These are phyloP conservation scores for Casuarius casuarius DNA, from an alignment of 2,113 vertebrate genomes.

Conservation along the genomic window DNA sequence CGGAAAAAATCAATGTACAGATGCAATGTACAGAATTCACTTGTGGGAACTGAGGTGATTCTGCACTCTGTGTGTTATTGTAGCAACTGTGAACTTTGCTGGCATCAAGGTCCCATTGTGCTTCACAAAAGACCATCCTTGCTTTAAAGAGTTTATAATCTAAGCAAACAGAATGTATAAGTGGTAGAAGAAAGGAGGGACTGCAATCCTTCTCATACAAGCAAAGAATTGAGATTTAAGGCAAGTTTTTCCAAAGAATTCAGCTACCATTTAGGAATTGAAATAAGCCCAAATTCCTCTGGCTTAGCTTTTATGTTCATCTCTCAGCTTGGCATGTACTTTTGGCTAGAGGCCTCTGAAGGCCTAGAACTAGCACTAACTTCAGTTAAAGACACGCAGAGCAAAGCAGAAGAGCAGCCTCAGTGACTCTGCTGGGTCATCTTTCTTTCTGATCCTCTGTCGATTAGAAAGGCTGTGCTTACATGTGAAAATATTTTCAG, in stretches of 20 bases:
- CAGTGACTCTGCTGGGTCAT: not conserved
- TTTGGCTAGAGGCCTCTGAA: not conserved
- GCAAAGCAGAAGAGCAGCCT: not conserved
- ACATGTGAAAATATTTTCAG: not conserved
- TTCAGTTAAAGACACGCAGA: not conserved
- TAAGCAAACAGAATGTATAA: not conserved
- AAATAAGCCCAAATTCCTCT: not conserved
- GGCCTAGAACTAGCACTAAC: not conserved
- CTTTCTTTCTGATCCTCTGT: not conserved
- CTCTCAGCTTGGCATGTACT: not conserved
- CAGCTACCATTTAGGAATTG: not conserved
- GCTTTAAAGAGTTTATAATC: not conserved
- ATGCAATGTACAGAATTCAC: not conserved
- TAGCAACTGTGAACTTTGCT: not conserved
- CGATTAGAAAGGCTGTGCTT: not conserved
- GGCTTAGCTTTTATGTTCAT: not conserved
- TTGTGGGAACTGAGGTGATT: not conserved
- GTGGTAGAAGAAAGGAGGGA: not conserved
- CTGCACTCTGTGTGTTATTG: not conserved
- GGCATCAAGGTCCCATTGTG: not conserved
- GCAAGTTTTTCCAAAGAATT: not conserved
- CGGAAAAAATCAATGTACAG: not conserved
- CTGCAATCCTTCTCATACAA: not conserved
- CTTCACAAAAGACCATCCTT: not conserved
- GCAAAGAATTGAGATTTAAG: not conserved